Base-by-base conservation (phyloP, 2,888 invertebrate species). In the Cheilosia grossa region DNA sequence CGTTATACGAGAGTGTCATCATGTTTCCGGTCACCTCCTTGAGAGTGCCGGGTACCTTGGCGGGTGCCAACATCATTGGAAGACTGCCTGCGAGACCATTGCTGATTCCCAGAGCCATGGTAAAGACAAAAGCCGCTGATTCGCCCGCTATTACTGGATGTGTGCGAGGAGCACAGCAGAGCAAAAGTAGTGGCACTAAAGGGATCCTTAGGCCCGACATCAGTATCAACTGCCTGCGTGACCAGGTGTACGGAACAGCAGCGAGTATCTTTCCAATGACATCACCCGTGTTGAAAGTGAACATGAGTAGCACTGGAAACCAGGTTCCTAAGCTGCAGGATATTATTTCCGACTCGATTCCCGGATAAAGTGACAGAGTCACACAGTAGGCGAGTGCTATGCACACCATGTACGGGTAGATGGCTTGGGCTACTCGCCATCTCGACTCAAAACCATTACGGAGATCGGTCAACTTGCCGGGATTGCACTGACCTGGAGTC, bases 221-320 rank as follows among this genome's bases (percentile, higher is more conserved):
- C 89, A 96, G 93, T 61, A 97, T 93, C 59, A 98, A 92, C 88
- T 97, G 95, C 33, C 95, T 94, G 27, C 96, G 94, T 33, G 96
- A 96, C 97, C 97, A 97, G 87, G 96, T 95, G 90, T 96, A 96
- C 0, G 96, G 96, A 88, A 96, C 94, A 5, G 96, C 95, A 2
- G 97, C 96, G 66, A 97, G 92, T 88, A 97, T 89, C 70, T 91
- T 91, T 87, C 98, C 98, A 85, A 97, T 93, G 17, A 98, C 94
- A 92, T 98, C 98, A 63, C 96, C 96, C 4, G 95, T 94, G 89
- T 98, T 98, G 90, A 98, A 98, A 10, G 96, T 94, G 1, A 97
- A 95, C 97, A 98, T 98, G 77, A 98, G 93, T 51, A 98, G 93
- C 37, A 98, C 97, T 0, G 98, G 98, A 96, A 98, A 97, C 98